Conservation (phyloP, 2,888 invertebrate genomes). For the Aspidapion aeneum region DNA sequence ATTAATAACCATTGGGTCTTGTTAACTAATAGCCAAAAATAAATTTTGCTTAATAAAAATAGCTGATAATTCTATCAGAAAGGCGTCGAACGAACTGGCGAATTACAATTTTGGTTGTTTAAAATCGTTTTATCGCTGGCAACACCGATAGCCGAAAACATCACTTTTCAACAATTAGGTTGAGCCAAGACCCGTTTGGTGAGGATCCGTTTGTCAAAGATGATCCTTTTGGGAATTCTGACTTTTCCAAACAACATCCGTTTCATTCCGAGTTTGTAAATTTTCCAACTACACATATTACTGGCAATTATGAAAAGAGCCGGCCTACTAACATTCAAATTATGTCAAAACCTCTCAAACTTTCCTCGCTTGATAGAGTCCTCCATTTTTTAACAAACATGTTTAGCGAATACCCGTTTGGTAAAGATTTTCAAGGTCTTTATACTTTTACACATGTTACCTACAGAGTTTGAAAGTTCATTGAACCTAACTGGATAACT, state of each 20-base stretch:
- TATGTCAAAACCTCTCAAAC: slow-evolving; percentile 37
- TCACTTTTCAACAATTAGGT: slow-evolving; percentile 40
- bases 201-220: slow-evolving; percentile 73
- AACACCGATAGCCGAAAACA: slow-evolving; percentile 6
- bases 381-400: slow-evolving; percentile 28
- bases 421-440: no score
- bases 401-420: slow-evolving; percentile 60
- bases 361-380: slow-evolving; percentile 12
- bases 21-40: no score
- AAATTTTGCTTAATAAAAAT: no score
- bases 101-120: slow-evolving; percentile 42
- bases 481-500: no score
- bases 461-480: no score
- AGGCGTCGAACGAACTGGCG: slow-evolving; percentile 84
- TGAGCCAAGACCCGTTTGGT: slow-evolving; percentile 60
- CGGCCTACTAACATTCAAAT: slow-evolving; percentile 2
- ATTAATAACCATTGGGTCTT: no score
- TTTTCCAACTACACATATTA: slow-evolving; percentile 13
- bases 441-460: no score
- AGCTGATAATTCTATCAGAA: slow-evolving; percentile 93
- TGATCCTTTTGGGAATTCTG: slow-evolving; percentile 61
- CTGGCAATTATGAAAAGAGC: neutral
- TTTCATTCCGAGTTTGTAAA: slow-evolving; percentile 52
- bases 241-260: slow-evolving; percentile 58
- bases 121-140: slow-evolving; percentile 19